Evolutionary conservation across 2,888 invertebrate species (phyloP).

Genomic region (Chrysina gloriosa): DNA sequence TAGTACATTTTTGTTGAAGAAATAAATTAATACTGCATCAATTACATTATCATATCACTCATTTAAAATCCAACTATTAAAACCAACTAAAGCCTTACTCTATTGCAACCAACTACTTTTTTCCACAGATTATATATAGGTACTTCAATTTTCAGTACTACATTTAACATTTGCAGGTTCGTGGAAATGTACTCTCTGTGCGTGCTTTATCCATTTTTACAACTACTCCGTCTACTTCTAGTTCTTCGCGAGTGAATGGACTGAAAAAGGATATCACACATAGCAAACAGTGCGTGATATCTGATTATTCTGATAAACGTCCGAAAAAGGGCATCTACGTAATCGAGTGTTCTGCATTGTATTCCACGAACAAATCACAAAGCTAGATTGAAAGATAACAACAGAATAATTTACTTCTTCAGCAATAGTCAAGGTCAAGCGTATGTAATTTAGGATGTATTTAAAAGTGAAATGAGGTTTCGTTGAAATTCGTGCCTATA

Average conservation of each 20-base stretch:
- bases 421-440: slow-evolving; percentile 20
- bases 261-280: slow-evolving; percentile 17
- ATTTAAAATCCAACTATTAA: no score
- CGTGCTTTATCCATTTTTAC: background rate
- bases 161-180: background rate
- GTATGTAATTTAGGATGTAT: slow-evolving; percentile 10
- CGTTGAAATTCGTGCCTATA: background rate
- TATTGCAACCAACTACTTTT: no score
- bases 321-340: background rate
- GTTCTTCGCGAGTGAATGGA: slow-evolving; percentile 3
- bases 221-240: slow-evolving; percentile 1
- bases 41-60: no score
- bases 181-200: background rate
- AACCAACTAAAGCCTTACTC: no score
- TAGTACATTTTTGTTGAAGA: no score
- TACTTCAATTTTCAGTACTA: no score
- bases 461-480: slow-evolving; percentile 33
- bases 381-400: slow-evolving; percentile 2
- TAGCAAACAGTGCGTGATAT: slow-evolving; percentile 40
- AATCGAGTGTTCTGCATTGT: slow-evolving; percentile 1
- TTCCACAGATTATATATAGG: no score
- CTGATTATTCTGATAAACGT: slow-evolving; percentile 18
- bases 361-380: background rate
- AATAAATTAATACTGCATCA: no score
- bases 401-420: background rate